phyloP scores from a whole-genome alignment of 2,113 vertebrate species.

The Microtus richardsoni region DNA sequence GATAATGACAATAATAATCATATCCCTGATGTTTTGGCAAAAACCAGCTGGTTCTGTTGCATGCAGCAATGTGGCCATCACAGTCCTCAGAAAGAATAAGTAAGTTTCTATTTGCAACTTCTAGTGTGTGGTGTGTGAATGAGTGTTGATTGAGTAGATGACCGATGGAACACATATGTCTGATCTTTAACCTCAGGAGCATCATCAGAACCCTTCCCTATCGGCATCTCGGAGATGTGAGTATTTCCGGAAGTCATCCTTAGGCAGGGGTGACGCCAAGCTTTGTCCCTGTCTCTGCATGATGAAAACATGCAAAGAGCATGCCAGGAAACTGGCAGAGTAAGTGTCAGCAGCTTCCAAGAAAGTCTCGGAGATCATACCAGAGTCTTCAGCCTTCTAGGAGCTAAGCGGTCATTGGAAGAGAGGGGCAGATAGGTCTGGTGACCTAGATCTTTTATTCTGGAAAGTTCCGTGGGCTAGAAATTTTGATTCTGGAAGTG shows the following conservation, averaged over 20 bases:
- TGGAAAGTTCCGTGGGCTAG: background rate
- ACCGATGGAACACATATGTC: background rate
- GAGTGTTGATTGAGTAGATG: background rate
- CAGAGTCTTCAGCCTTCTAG: background rate
- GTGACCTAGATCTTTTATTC: background rate
- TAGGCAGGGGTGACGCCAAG: background rate
- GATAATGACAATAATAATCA: background rate
- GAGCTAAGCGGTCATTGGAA: too few relatives aligned
- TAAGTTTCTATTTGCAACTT: background rate
- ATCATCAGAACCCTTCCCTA: background rate
- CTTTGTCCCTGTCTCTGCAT: background rate
- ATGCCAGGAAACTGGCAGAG: fast-evolving
- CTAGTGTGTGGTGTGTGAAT: background rate
- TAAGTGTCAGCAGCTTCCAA: background rate
- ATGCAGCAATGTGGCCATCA: background rate
- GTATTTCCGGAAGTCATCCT: background rate
- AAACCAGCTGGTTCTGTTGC: background rate
- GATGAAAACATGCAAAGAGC: background rate
- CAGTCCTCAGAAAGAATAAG: background rate
- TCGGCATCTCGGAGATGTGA: background rate
- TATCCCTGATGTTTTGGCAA: background rate
- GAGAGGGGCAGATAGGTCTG: too few relatives aligned
- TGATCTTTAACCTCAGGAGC: background rate
- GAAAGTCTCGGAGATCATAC: too few relatives aligned
- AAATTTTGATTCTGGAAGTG: background rate